Evolutionary conservation across 2,797 vertebrate species (phyloP).

Genomic region (Carapus acus): DNA sequence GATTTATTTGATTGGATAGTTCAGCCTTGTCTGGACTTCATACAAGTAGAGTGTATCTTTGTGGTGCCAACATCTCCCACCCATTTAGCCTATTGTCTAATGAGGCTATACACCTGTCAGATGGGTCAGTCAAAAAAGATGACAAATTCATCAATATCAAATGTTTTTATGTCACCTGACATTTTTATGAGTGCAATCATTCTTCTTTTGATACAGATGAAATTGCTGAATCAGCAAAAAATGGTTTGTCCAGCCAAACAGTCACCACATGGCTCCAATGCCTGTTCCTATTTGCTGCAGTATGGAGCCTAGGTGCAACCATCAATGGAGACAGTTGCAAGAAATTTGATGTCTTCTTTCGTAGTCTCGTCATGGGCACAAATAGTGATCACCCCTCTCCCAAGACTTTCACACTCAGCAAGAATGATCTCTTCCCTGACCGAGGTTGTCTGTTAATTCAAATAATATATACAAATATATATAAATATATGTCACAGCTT

Average conservation of each 20-base stretch:
- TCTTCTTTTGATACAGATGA: slow-evolving; percentile 73
- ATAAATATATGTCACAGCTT: background rate
- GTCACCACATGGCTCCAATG: slow-evolving; percentile 84
- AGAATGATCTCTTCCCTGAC: slow-evolving; percentile 82
- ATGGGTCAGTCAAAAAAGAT: slow-evolving; percentile 71
- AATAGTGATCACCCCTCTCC: slow-evolving; percentile 75
- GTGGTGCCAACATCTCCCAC: slow-evolving; percentile 80
- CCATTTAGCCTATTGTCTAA: slow-evolving; percentile 81
- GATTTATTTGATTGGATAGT: slow-evolving; percentile 88
- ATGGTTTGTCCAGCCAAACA: slow-evolving; percentile 76
- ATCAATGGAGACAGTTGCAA: slow-evolving; percentile 80
- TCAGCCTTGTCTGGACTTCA: slow-evolving; percentile 85
- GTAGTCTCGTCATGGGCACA: slow-evolving; percentile 76
- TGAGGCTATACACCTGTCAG: slow-evolving; percentile 82
- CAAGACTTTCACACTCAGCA: slow-evolving; percentile 80
- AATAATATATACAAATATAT: too few relatives aligned
- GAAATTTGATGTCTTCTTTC: slow-evolving; percentile 86
- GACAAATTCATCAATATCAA: background rate
- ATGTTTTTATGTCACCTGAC: slow-evolving; percentile 4
- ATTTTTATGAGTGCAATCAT: background rate
- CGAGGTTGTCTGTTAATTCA: slow-evolving; percentile 73
- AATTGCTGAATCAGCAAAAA: slow-evolving; percentile 58
- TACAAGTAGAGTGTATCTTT: slow-evolving; percentile 74
- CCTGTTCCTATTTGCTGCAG: slow-evolving; percentile 85
- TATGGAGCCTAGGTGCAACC: slow-evolving; percentile 86